Evolutionary conservation across 2,113 vertebrate species (phyloP), one percentile per base, ranked within the genome.

Genomic region (Burhinus oedicnemus): DNA sequence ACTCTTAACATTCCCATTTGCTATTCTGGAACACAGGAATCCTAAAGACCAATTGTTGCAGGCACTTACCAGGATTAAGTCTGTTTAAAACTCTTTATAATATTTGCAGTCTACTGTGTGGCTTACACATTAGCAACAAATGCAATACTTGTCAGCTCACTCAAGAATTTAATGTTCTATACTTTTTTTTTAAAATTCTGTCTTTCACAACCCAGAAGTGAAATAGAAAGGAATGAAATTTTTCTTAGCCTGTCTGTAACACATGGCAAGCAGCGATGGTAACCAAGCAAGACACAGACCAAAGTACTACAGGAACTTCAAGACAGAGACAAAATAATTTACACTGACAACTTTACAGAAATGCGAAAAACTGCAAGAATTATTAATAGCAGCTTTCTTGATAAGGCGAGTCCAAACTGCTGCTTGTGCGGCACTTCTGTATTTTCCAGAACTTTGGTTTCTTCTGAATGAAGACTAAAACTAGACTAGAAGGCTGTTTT

Each of bases 121-220:
- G 13, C 27, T 78, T 15, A 42, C 20, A 72, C 12, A 17, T 38
- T 8, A 60, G 30, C n/a, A 64, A 45, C 23, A 64, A 36, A 19
- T 0, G 9, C 20, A 47, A 2, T 0, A 11, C 13, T 30, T 71
- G 22, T 11, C 29, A 71, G 23, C 11, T 32, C 29, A 45, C 29
- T 18, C 61, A 15, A 27, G 15, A 69, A 74, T 22, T 57, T 4
- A 8, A 69, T 1, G 21, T 22, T 23, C 26, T 44, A 6, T 21
- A 5, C 7, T 10, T 9, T 25, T 29, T n/a, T 16, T 44, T 44
- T 44, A 15, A 0, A 54, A 8, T 32, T 58, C 13, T 36, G 15
- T 29, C 36, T 86, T 80, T 54, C 61, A 44, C 61, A 75, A 49
- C 12, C 17, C 55, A 85, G 42, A 85, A 82, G 40, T 11, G 9